Base-by-base conservation (phyloP, 2,888 invertebrate genomes). In the Ophion ventricosus region DNA sequence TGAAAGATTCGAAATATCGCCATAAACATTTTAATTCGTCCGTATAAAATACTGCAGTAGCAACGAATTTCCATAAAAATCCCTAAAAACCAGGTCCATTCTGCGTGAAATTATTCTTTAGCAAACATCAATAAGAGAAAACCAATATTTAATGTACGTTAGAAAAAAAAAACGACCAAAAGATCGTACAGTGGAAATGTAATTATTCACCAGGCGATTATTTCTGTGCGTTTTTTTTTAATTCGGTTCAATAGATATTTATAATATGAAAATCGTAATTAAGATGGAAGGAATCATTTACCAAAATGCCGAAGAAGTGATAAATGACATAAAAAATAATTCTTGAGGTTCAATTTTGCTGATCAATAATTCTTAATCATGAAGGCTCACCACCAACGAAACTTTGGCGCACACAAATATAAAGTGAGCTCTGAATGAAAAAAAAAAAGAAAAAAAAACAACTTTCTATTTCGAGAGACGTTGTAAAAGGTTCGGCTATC, bases 401-500 rank as follows among this genome's bases (percentile, higher is more conserved):
- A n/a, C 0, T 26, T 70, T 29, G 14, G 49, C 17, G 49, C 14
- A 49, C 14, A 17, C 17, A 49, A 49, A 49, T 17, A 3, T 2
- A 17, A 14, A 49, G 23, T 26, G 66, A 56, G 49, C 17, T 49
- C 14, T 4, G 49, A 63, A 79, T 17, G 14, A 67, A 59, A 69
- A 63, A 43, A 26, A 54, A 35, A 43, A 56, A 83, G 43, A 73
- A 64, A 70, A 43, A 66, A 73, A 26, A 67, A 73, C 54, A 66
- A 35, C 56, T 20, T 75, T 57, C 82, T 84, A 84, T 84, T 82
- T 84, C 17, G 76, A 76, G 82, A 72, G 40, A 54, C 66, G 72
- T 75, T 73, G 78, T 78, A 75, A 82, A 84, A 82, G 84, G 76
- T 66, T 75, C 57, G 75, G 63, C 74, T 77, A 84, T 82, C 75